These are phyloP conservation scores for Chydorus sphaericus DNA, from an alignment of 2,888 invertebrate genomes.

Conservation along the genomic window DNA sequence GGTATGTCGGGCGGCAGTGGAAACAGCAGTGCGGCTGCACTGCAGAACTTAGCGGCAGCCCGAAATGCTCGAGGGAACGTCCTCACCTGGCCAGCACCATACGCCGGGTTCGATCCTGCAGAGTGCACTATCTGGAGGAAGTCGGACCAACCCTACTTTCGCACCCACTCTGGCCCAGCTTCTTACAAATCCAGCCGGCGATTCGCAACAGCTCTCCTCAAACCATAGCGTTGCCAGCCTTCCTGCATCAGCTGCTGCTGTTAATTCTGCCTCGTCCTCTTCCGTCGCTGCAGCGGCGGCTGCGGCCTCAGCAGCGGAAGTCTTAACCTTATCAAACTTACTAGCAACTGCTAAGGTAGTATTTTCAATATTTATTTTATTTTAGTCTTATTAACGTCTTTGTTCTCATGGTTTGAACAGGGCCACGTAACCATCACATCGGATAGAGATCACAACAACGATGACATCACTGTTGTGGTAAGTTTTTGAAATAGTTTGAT, in stretches of 20 bases:
- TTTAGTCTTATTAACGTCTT: background rate
- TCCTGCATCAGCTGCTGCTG: conserved; percentile 7
- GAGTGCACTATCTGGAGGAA: conserved; percentile 25
- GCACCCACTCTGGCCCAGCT: conserved; percentile 67
- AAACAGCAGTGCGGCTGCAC: conserved; percentile 43
- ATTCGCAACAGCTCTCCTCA: conserved; percentile 12
- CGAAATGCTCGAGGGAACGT: conserved; percentile 27
- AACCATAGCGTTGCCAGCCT: background rate
- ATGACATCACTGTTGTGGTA: conserved; percentile 7
- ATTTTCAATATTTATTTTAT: background rate
- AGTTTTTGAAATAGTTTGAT: background rate
- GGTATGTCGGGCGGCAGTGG: conserved; percentile 56
- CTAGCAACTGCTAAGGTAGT: conserved; percentile 36
- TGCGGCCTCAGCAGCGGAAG: conserved; percentile 23
- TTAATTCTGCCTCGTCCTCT: background rate
- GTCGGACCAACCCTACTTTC: conserved; percentile 35
- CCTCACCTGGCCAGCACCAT: conserved; percentile 28
- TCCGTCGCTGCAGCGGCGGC: conserved; percentile 22
- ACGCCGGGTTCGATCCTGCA: conserved; percentile 23
- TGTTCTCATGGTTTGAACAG: conserved; percentile 2
- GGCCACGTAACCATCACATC: conserved; percentile 13
- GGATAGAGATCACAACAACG: conserved; percentile 1
- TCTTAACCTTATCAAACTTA: conserved; percentile 35
- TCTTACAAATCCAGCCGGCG: conserved; percentile 43
- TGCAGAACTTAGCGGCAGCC: conserved; percentile 18